phyloP scores from a whole-genome alignment of 2,888 invertebrate genomes.

The Eubasilissa splendida region DNA sequence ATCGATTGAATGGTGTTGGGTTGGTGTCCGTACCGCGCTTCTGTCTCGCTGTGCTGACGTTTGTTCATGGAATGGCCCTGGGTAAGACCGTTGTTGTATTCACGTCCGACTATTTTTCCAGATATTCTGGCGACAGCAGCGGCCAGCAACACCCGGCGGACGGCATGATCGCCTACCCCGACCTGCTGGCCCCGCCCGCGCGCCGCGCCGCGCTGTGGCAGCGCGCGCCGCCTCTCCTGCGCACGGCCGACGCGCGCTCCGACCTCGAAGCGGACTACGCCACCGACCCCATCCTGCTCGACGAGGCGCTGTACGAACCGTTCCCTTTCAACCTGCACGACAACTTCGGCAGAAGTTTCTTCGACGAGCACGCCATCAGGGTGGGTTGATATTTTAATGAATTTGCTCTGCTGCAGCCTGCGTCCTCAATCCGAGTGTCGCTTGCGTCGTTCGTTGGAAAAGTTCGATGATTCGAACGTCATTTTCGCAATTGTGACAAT shows the following conservation, averaged over 20 bases:
- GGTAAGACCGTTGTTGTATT: no score
- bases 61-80: no score
- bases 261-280: not conserved
- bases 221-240: conserved; percentile 18
- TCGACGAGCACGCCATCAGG: conserved; percentile 50
- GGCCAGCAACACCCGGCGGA: conserved; percentile 55
- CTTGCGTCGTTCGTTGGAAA: no score
- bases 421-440: no score
- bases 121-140: conserved; percentile 44
- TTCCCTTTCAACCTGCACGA: conserved; percentile 44
- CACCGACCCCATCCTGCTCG: conserved; percentile 39
- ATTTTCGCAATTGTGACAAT: no score
- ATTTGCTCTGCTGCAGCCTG: not conserved
- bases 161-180: conserved; percentile 65
- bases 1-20: no score
- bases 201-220: conserved; percentile 55
- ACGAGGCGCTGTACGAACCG: conserved; percentile 46
- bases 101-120: conserved; percentile 1
- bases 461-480: no score
- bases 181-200: conserved; percentile 64
- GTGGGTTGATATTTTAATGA: conserved; percentile 17
- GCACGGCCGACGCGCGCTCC: not conserved
- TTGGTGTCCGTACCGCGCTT: no score
- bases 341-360: conserved; percentile 44
- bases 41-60: no score